A percentile compares a stretch with the other conserved stretches of the same genome.
phyloP scores from a whole-genome alignment of 2,888 invertebrate genomes.

The Maniola hyperantus region DNA sequence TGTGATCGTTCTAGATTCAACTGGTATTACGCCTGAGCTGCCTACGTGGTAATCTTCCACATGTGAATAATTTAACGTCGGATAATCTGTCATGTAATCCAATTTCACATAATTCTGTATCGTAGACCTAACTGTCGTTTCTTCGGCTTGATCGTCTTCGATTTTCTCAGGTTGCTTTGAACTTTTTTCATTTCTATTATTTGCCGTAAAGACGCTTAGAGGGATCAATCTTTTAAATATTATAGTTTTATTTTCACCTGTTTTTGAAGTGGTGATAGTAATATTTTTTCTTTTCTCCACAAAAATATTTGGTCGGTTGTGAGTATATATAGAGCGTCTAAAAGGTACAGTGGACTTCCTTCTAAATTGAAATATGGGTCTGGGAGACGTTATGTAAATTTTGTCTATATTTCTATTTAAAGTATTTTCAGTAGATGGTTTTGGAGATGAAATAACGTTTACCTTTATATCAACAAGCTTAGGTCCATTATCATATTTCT shows the following conservation, averaged over 20 bases:
- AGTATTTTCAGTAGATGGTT: not conserved
- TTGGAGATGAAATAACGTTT: slow-evolving; percentile 70
- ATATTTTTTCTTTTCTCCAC: slow-evolving; percentile 37
- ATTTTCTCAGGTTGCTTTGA: not conserved
- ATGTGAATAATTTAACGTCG: slow-evolving; percentile 56
- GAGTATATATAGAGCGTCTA: slow-evolving; percentile 48
- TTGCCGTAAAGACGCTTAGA: slow-evolving; percentile 7
- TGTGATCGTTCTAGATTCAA: slow-evolving; percentile 48
- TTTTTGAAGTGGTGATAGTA: slow-evolving; percentile 24
- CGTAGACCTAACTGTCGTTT: slow-evolving; percentile 40
- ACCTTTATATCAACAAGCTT: slow-evolving; percentile 79
- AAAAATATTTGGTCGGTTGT: slow-evolving; percentile 46
- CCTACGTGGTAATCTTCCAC: slow-evolving; percentile 71
- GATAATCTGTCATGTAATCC: slow-evolving; percentile 48
- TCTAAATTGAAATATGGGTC: slow-evolving; percentile 65
- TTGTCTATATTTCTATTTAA: slow-evolving; percentile 32
- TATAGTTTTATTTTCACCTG: slow-evolving; percentile 22
- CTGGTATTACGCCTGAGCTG: slow-evolving; percentile 69
- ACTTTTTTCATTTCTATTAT: not conserved
- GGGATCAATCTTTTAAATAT: slow-evolving; percentile 11
- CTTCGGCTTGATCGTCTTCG: slow-evolving; percentile 23
- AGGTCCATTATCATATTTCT: not conserved
- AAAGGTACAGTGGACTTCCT: slow-evolving; percentile 56
- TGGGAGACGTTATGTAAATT: slow-evolving; percentile 66
- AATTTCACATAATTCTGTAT: slow-evolving; percentile 38